These are phyloP conservation scores for Tretioscincus oriximinensis DNA, from an alignment of 2,113 vertebrate species.

Conservation along the genomic window DNA sequence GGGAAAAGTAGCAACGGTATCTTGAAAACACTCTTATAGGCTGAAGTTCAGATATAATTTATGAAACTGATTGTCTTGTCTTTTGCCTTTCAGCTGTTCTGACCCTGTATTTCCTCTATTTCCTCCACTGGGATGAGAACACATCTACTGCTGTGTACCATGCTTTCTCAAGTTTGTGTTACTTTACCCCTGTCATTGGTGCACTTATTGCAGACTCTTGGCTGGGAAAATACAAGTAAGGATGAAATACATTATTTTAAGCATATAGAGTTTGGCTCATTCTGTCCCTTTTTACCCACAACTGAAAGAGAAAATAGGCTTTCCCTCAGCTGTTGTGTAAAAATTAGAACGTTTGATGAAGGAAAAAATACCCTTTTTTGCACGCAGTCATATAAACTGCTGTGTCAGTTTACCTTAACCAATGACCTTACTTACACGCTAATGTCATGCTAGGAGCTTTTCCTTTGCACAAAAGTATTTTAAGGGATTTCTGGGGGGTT, in stretches of 20 bases:
- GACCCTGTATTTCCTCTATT: slow-evolving; percentile 91
- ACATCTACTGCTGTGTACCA: slow-evolving; percentile 93
- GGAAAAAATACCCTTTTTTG: neutral
- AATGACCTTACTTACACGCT: neutral
- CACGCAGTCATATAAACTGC: neutral
- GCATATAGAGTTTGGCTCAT: neutral
- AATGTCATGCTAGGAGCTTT: neutral
- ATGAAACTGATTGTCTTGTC: slow-evolving; percentile 37
- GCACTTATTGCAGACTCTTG: slow-evolving; percentile 95
- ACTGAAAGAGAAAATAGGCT: neutral
- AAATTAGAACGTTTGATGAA: too few species aligned
- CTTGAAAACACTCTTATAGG: neutral
- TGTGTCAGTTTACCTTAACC: neutral
- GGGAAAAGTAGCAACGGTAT: neutral
- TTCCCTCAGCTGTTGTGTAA: too few species aligned
- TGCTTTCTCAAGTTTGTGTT: slow-evolving; percentile 91
- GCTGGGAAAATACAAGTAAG: slow-evolving; percentile 96
- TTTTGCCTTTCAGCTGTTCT: slow-evolving; percentile 80
- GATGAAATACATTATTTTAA: neutral
- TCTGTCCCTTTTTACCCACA: too few species aligned
- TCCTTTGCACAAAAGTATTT: neutral
- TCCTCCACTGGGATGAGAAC: slow-evolving; percentile 89
- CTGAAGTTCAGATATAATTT: slow-evolving; percentile 2
- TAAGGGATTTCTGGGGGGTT: too few species aligned
- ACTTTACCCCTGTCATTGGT: slow-evolving; percentile 94